Base-by-base conservation (phyloP, 1,140 invertebrate species). In the Zaprionus gabonicus region DNA sequence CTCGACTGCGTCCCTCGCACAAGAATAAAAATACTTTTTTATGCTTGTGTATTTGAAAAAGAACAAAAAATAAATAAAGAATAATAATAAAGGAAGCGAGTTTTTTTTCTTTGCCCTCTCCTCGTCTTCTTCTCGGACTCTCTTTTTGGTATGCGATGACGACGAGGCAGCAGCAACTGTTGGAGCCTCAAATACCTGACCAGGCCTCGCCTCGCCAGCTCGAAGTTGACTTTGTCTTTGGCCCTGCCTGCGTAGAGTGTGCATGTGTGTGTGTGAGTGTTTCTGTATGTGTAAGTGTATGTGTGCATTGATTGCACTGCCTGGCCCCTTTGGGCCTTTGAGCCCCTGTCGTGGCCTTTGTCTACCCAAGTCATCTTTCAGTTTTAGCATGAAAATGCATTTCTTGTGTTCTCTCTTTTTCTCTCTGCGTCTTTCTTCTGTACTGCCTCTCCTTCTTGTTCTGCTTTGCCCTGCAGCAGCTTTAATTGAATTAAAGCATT, bases 1-100 rank as follows among this genome's bases (percentile, higher is more conserved):
- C 76, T 81, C 79, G 71, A 79, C 79, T 81, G 79, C 41, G 78
- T 67, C 63, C 63, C 82, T 70, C 85, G 41, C 83, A 57, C 53
- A 71, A 76, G 73, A 71, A 76, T 76, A 76, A 76, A 76, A 76
- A 76, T 76, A 76, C 74, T 65, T 69, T 70, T 76, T 76, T 58
- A 34, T 46, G n/a, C 36, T 20, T 75, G 72, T 80, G 78, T 77
- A 66, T 80, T 87, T 87, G 84, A 90, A 87, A 46, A 84, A 86
- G 73, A 68, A 69, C 36, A 62, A 55, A 70, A 53, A 76, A 76
- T 76, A 76, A 71, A 71, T 75, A 76, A 76, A 76, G 73, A 76
- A 76, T 76, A 76, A 76, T 76, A 76, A 76, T 76, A 87, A 87
- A 87, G 84, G 84, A 88, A 87, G 84, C 84, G 64, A 76, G 83